These are phyloP conservation scores for Neuroscelio doddi DNA, from an alignment of 2,888 invertebrate genomes.

Conservation along the genomic window DNA sequence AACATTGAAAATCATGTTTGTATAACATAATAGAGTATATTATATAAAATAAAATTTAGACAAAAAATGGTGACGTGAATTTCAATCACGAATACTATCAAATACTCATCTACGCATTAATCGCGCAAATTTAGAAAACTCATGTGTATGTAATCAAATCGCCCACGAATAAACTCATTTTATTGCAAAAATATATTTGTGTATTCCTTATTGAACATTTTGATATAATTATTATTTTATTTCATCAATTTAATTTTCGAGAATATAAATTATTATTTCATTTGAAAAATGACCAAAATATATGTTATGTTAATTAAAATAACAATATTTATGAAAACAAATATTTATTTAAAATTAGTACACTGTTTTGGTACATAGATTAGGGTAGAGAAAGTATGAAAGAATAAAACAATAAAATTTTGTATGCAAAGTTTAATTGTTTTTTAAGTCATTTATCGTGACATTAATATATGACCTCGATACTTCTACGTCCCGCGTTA, in stretches of 20 bases:
- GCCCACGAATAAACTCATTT: conserved; percentile 31
- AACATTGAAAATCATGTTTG: not conserved
- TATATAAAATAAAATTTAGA: too few relatives aligned
- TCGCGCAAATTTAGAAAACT: conserved; percentile 17
- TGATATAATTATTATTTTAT: too few relatives aligned
- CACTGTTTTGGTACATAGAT: too few relatives aligned
- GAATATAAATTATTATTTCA: too few relatives aligned
- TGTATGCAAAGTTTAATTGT: conserved; percentile 59
- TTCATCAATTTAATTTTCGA: too few relatives aligned
- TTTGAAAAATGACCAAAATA: too few relatives aligned
- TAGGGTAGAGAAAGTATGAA: not conserved
- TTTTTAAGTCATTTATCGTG: conserved; percentile 56
- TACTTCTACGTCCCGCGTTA: conserved; percentile 58
- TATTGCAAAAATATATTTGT: not conserved
- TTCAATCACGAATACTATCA: conserved; percentile 11
- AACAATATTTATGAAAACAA: too few relatives aligned
- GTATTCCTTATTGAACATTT: not conserved
- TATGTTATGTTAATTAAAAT: too few relatives aligned
- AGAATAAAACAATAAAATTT: conserved; percentile 41
- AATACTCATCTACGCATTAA: conserved; percentile 28
- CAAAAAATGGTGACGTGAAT: conserved; percentile 22
- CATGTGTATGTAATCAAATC: conserved; percentile 30
- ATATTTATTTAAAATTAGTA: too few relatives aligned
- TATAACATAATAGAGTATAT: too few relatives aligned
- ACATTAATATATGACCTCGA: conserved; percentile 57